Evolutionary conservation across 2,113 vertebrate genomes (phyloP).

Genomic region (Aspiorhynchus laticeps): DNA sequence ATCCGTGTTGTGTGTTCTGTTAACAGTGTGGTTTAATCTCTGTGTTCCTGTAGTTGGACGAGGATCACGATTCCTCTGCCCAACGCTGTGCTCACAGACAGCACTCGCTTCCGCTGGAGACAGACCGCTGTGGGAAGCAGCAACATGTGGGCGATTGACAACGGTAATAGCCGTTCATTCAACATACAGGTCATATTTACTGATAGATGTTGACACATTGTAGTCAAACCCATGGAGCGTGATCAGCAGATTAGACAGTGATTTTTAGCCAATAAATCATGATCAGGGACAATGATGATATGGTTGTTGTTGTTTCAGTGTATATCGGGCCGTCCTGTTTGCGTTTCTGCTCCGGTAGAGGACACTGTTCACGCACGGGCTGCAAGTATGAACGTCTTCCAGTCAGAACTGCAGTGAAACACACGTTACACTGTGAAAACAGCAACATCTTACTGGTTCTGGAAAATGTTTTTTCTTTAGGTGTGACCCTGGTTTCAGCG

Average conservation of each 20-base stretch:
- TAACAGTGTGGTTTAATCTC: neutral
- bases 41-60: slow-evolving; percentile 85
- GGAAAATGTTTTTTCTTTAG: slow-evolving; percentile 65
- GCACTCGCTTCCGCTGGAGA: slow-evolving; percentile 93
- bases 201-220: neutral
- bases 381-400: slow-evolving; percentile 88
- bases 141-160: slow-evolving; percentile 98
- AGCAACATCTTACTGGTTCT: neutral
- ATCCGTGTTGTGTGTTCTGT: neutral
- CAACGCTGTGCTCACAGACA: slow-evolving; percentile 88
- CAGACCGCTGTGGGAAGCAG: slow-evolving; percentile 84
- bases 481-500: slow-evolving; percentile 95
- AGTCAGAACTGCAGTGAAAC: neutral
- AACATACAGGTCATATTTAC: neutral
- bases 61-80: slow-evolving; percentile 93
- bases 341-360: slow-evolving; percentile 95
- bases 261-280: neutral
- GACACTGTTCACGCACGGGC: slow-evolving; percentile 92
- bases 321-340: slow-evolving; percentile 96
- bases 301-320: slow-evolving; percentile 76
- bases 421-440: slow-evolving; percentile 43
- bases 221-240: neutral
- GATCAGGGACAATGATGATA: neutral
- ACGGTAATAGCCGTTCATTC: slow-evolving; percentile 75
- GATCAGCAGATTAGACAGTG: neutral